Evolutionary conservation across 2,797 vertebrate species (phyloP), one percentile per base, ranked within the genome.

Genomic region (Micropoecilia bifurca): DNA sequence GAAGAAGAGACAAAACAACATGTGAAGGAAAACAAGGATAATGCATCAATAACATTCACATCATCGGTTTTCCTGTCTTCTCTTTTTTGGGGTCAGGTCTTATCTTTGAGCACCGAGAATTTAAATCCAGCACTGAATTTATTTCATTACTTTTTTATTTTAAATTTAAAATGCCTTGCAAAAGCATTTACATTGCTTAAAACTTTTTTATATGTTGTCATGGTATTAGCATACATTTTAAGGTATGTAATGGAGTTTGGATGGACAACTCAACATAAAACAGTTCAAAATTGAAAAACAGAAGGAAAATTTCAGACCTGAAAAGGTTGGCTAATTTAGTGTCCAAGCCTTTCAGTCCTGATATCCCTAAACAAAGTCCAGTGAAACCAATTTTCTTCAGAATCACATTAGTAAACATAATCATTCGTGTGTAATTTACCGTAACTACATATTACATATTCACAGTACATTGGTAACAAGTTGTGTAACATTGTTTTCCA

Each of bases 1-100:
- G 25, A 45, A 43, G 22, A n/a, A 45, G 13, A 45, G 68, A 45
- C 22, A 45, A 45, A 71, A 71, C 43, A 71, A 43, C 36, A 43
- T 45, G 66, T 43, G 41, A 45, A 28, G 68, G 25, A 71, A 71
- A 71, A 71, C 68, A 71, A 45, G 41, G 41, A 28, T n/a, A 71
- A 22, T n/a, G 68, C 12, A 45, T 45, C 41, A 45, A n/a, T 71
- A 28, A 45, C 41, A 71, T 16, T 71, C n/a, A 13, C 12, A n/a
- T 45, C 41, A 71, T n/a, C 12, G 45, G 12, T 28, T 71, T 45
- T 45, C 68, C 7, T 69, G 39, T 25, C 61, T 68, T 68, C 18
- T 8, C 22, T 41, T 22, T 41, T 22, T 10, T 10, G 66, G 39
- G 66, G 20, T 69, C 66, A 43, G 63, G 13, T 61, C 30, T 36